Evolutionary conservation across 92 coral and sea anemone genomes (phyloP).

Genomic region (Nematostella vectensis): DNA sequence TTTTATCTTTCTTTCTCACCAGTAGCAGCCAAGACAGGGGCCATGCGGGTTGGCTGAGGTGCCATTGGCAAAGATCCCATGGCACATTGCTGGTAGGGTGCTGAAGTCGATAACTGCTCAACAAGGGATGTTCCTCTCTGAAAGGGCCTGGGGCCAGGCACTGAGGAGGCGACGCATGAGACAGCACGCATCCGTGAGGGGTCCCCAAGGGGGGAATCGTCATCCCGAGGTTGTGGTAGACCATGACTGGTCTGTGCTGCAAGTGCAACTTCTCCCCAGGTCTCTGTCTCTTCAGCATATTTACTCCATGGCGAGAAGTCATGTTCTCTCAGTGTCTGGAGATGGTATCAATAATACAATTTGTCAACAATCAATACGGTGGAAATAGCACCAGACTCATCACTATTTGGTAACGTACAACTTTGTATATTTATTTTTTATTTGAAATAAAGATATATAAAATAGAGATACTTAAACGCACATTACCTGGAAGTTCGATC

Average conservation of each 20-base stretch:
- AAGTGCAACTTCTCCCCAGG: constrained; percentile 81
- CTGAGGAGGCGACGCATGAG: constrained; percentile 47
- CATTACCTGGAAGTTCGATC: constrained; percentile 48
- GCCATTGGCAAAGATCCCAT: constrained; percentile 12
- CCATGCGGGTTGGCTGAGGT: constrained; percentile 4
- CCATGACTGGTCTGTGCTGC: constrained; percentile 44
- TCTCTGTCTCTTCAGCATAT: constrained; percentile 86
- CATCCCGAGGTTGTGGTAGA: constrained; percentile 32
- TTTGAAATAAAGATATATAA: too few relatives aligned
- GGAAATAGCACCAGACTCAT: background rate
- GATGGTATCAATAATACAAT: too few relatives aligned
- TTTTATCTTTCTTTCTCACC: too few relatives aligned
- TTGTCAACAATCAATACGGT: background rate
- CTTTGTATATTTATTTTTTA: too few relatives aligned
- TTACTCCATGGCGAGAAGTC: constrained; percentile 97
- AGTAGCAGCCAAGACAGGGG: constrained; percentile 26
- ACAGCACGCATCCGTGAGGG: constrained; percentile 56
- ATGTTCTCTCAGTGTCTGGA: constrained; percentile 40
- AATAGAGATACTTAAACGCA: too few relatives aligned
- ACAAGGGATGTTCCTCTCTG: constrained; percentile 42
- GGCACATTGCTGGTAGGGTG: constrained; percentile 53
- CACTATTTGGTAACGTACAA: background rate
- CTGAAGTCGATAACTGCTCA: constrained; percentile 60
- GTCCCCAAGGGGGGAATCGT: constrained; percentile 26
- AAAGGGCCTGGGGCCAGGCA: constrained; percentile 25